Conservation (phyloP, 2,797 vertebrate species). For the Gymnocypris eckloni region DNA sequence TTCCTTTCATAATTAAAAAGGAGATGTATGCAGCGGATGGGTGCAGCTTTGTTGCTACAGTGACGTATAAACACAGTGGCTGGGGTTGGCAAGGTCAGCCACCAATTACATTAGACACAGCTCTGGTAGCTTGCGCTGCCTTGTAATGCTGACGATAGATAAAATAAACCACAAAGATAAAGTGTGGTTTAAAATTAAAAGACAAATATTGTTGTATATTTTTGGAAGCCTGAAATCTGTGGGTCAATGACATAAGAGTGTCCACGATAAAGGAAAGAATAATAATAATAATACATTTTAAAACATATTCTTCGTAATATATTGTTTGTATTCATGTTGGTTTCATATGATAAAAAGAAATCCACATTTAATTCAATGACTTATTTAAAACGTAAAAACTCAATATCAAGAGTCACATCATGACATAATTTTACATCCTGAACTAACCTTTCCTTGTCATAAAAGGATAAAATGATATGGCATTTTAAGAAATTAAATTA, state of each 20-base stretch:
- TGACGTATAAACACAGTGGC: constrained; percentile 30
- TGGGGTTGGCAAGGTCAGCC: constrained; percentile 26
- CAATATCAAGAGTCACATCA: background rate
- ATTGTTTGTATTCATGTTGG: background rate
- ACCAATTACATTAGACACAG: constrained; percentile 39
- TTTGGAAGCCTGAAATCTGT: background rate
- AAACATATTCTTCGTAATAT: background rate
- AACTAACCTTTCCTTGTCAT: background rate
- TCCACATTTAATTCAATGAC: background rate
- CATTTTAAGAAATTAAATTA: background rate
- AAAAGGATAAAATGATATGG: background rate
- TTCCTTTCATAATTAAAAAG: constrained; percentile 51
- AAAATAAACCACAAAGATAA: background rate
- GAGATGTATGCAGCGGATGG: constrained; percentile 45
- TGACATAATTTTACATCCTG: background rate
- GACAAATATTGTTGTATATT: background rate
- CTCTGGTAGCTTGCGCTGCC: background rate
- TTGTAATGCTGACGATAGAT: background rate
- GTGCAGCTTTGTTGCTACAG: constrained; percentile 47
- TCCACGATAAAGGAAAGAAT: background rate
- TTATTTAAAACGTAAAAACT: background rate
- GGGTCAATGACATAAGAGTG: background rate
- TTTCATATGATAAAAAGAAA: background rate
- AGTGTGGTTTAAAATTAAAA: background rate
- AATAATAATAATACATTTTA: background rate